Base-by-base conservation (phyloP, 92 coral and sea anemone genomes). In the Actinernus sp. region DNA sequence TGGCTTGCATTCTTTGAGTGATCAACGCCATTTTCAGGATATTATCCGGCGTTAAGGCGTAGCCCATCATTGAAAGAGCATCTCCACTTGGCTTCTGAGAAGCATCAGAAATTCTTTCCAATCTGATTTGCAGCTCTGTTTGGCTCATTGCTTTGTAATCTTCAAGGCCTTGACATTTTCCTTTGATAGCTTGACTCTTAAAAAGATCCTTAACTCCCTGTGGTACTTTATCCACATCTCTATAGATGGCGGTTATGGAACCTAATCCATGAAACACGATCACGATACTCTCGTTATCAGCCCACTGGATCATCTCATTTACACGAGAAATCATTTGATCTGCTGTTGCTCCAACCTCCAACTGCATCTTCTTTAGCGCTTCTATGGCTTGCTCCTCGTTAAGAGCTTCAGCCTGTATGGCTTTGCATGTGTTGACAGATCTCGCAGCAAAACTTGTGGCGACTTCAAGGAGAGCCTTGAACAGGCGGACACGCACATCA, bases 11-110 rank as follows among this genome's bases (percentile, higher is more conserved):
- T 52, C 98, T 88, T 61, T 91, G 97, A 38, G 91, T 83, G 43
- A 94, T 94, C 54, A 94, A 31, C 22, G 88, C 84, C 98, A 94
- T 94, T 74, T 94, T 94, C 61, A 94, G 71, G 37, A 94, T 58
- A 55, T 94, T 94, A 68, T 94, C 98, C 1, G 95, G 97, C 0
- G 98, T 94, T 19, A 94, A 81, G 14, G 97, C 98, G 37, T 94
- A 94, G n/a, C 75, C 68, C 27, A 39, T 25, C 2, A 5, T 36
- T 28, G 66, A 56, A 16, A n/a, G n/a, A n/a, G n/a, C n/a, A n/a
- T n/a, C n/a, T n/a, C n/a, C n/a, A n/a, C n/a, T n/a, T n/a, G n/a
- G n/a, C n/a, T n/a, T n/a, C n/a, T n/a, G n/a, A 28, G 82, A 63
- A 26, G 84, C 61, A 38, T 85, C 77, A n/a, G 83, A 90, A 31